These are phyloP conservation scores for Plebejus melissa DNA, from an alignment of 2,888 invertebrate species.

Conservation along the genomic window DNA sequence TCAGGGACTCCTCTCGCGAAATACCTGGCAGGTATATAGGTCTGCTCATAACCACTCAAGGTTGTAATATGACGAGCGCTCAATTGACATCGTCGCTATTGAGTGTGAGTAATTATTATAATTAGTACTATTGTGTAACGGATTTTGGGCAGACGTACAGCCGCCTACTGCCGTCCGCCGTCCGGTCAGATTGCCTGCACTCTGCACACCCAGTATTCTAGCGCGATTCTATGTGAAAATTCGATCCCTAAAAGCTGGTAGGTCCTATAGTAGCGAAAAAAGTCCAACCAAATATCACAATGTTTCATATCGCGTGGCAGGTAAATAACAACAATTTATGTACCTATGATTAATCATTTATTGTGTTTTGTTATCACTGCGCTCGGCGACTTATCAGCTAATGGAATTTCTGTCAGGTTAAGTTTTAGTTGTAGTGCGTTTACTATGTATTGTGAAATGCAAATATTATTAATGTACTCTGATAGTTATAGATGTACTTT, in stretches of 20 bases:
- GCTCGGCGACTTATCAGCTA: constrained; percentile 9
- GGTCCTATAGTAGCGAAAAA: background rate
- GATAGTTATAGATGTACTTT: background rate
- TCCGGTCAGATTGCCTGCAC: constrained; percentile 3
- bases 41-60: background rate
- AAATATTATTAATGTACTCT: background rate
- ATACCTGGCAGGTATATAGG: background rate
- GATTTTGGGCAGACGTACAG: constrained; percentile 14
- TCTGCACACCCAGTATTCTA: background rate
- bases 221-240: background rate
- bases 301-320: background rate
- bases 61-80: background rate
- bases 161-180: background rate
- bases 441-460: background rate
- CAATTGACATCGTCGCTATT: background rate
- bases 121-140: constrained; percentile 17
- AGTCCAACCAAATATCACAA: background rate
- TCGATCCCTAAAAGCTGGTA: background rate
- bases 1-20: background rate
- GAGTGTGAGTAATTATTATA: constrained; percentile 20
- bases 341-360: background rate
- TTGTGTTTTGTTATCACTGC: constrained; percentile 7
- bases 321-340: constrained; percentile 3
- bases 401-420: constrained; percentile 2
- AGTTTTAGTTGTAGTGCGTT: background rate